These are phyloP conservation scores for Heliconius nattereri DNA, from an alignment of 1,140 invertebrate genomes.

Conservation along the genomic window DNA sequence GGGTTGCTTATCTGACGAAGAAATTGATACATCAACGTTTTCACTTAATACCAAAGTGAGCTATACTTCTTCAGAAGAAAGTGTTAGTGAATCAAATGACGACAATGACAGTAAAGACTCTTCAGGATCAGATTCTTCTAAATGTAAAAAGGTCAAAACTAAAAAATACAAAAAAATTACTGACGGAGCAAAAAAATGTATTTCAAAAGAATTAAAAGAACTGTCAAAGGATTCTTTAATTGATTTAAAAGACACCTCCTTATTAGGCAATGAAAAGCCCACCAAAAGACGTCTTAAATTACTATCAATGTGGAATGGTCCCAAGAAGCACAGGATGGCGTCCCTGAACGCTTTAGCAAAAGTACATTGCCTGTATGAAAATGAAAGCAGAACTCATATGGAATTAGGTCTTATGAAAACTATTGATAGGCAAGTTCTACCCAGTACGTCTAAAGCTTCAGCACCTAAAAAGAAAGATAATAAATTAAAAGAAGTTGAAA, in stretches of 20 bases:
- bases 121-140: slow-evolving; percentile 64
- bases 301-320: slow-evolving; percentile 82
- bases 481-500: slow-evolving; percentile 69
- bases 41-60: slow-evolving; percentile 64
- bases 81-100: slow-evolving; percentile 72
- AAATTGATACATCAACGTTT: slow-evolving; percentile 71
- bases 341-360: slow-evolving; percentile 95
- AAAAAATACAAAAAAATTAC: slow-evolving; percentile 74
- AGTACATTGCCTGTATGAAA: slow-evolving; percentile 95
- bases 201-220: slow-evolving; percentile 74
- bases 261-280: slow-evolving; percentile 70
- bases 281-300: slow-evolving; percentile 74
- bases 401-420: slow-evolving; percentile 82
- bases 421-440: slow-evolving; percentile 63
- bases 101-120: slow-evolving; percentile 72
- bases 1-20: slow-evolving; percentile 63
- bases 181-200: slow-evolving; percentile 63
- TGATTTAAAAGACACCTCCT: slow-evolving; percentile 69
- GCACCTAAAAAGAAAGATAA: slow-evolving; percentile 67
- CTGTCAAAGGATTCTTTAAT: slow-evolving; percentile 73
- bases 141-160: slow-evolving; percentile 63
- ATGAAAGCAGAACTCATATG: slow-evolving; percentile 89
- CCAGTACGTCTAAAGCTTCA: slow-evolving; percentile 64
- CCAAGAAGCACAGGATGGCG: slow-evolving; percentile 91
- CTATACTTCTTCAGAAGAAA: slow-evolving; percentile 74